phyloP scores from a whole-genome alignment of 2,888 invertebrate species.

The Spicauda simplicius region DNA sequence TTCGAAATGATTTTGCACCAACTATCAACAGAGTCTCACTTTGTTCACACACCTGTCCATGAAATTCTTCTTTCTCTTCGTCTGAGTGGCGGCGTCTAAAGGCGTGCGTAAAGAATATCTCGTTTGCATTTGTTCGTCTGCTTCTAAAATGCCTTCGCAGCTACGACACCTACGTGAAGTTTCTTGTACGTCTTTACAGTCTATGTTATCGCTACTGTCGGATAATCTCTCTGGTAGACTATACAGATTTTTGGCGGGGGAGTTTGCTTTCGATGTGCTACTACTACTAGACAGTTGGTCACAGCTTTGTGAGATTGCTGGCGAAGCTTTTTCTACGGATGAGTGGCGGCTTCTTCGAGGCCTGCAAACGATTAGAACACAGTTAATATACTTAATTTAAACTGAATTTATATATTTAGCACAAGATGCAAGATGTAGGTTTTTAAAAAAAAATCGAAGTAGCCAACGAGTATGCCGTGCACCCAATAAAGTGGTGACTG shows the following conservation, averaged over 20 bases:
- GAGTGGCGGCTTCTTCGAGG: constrained; percentile 77
- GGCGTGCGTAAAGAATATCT: constrained; percentile 84
- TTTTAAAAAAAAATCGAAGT: too few species aligned
- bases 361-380: constrained; percentile 56
- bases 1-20: constrained; percentile 44
- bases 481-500: too few species aligned
- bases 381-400: constrained; percentile 1
- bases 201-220: constrained; percentile 71
- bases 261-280: constrained; percentile 70
- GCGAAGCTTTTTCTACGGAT: constrained; percentile 70
- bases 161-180: constrained; percentile 82
- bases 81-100: constrained; percentile 84
- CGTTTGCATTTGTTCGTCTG: constrained; percentile 80
- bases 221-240: constrained; percentile 75
- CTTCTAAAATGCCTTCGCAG: constrained; percentile 86
- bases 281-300: constrained; percentile 74
- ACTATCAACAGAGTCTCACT: constrained; percentile 89
- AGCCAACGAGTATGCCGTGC: too few species aligned
- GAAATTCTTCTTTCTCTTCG: constrained; percentile 90
- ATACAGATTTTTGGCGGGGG: constrained; percentile 74
- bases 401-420: background rate
- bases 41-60: constrained; percentile 94
- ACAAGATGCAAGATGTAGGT: background rate
- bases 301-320: constrained; percentile 70
- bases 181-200: constrained; percentile 63